Base-by-base conservation (phyloP, 2,797 vertebrate species). In the Pygocentrus nattereri region DNA sequence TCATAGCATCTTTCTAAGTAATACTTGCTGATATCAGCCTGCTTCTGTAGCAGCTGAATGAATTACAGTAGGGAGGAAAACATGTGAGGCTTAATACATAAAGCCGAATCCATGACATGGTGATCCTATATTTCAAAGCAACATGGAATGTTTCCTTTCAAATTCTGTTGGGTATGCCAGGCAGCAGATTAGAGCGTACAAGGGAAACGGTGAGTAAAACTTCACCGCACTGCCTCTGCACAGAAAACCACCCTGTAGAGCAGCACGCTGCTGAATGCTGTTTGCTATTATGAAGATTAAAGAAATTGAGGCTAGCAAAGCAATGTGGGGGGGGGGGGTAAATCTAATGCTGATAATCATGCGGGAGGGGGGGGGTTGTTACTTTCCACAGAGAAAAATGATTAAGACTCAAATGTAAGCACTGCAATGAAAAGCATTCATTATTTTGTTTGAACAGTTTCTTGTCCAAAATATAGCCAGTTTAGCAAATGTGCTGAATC, bases 331-430 rank as follows among this genome's bases (percentile, higher is more conserved):
- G 44, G 27, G 49, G 13, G 13, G 44, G 50, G 19, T 70, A 50
- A 70, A 50, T 50, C 50, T 30, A n/a, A 70, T 50, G 68, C 6
- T 70, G 68, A 70, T 70, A 70, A 70, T 70, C 44, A 68, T 70
- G 68, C 44, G 16, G 27, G 25, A 16, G 27, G 25, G 23, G 67
- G 4, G 2, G 47, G 70, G 23, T 47, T 47, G n/a, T 70, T 70
- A 49, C 11, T 47, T 47, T 25, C 41, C n/a, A 23, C n/a, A 69
- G 44, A 49, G 41, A 21, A 27, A 70, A 50, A 50, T 16, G 13
- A 70, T 30, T 50, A 70, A 70, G 5, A 50, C 68, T 16, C 44
- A 50, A 3, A 31, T 1, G 15, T 41, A 16, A 7, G 5, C 2
- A 23, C 44, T 50, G 44, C 68, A 27, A 44, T 70, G n/a, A 49